Percentiles rank a stretch among this genome's conserved stretches.
These are phyloP conservation scores for Diadophis punctatus DNA, from an alignment of 2,113 vertebrate genomes.

Conservation along the genomic window DNA sequence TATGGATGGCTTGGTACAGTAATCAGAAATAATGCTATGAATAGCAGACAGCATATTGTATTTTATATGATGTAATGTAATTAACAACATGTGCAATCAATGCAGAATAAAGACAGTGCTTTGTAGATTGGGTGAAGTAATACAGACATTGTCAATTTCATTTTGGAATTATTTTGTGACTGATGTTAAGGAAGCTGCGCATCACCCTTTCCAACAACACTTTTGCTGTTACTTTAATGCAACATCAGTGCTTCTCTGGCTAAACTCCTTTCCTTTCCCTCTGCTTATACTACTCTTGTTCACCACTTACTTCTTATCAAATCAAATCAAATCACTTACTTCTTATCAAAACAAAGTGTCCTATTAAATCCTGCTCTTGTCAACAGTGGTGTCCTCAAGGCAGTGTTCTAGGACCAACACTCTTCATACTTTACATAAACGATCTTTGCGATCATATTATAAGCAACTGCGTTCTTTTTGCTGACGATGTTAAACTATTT, in stretches of 20 bases:
- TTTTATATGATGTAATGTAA: neutral
- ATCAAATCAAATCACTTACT: no score
- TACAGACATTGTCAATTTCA: neutral
- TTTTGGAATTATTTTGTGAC: neutral
- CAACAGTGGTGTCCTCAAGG: no score
- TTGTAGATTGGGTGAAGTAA: neutral
- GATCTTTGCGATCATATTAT: no score
- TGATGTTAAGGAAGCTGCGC: neutral
- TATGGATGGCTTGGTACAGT: neutral
- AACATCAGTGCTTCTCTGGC: neutral
- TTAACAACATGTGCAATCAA: neutral
- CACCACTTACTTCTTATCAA: neutral
- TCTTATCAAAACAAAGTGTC: no score
- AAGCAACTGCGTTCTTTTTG: no score
- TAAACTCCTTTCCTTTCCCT: neutral
- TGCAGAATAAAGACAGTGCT: neutral
- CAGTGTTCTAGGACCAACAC: no score
- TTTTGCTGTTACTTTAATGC: neutral
- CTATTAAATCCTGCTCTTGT: no score
- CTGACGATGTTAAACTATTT: no score
- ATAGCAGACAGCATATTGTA: neutral
- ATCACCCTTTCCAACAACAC: neutral
- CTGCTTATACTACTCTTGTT: neutral
- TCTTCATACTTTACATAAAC: no score
- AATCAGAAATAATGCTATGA: neutral